These are phyloP conservation scores for Rissa tridactyla DNA, from an alignment of 2,113 vertebrate species.

Conservation along the genomic window DNA sequence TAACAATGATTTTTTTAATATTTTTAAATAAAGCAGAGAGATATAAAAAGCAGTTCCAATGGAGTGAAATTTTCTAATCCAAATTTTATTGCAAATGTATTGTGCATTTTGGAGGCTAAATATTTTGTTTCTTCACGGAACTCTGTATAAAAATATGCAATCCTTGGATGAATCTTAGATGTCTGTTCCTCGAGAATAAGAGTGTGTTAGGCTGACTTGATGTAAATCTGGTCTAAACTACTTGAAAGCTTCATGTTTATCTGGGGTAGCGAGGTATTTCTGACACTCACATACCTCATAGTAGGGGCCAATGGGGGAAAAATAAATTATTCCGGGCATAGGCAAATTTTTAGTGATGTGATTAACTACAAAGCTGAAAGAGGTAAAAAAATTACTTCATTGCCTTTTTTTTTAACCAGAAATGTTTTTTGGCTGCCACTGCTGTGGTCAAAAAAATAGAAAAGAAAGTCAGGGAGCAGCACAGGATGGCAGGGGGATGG, in stretches of 20 bases:
- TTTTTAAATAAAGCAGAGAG: not conserved
- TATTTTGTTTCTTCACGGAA: not conserved
- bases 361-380: not conserved
- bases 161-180: not conserved
- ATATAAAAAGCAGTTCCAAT: not conserved
- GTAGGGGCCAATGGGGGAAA: not conserved
- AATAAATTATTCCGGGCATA: not conserved
- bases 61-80: not conserved
- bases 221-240: not conserved
- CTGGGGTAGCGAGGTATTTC: not conserved
- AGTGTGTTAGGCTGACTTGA: not conserved
- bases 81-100: not conserved
- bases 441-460: not conserved
- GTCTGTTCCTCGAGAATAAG: not conserved
- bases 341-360: not conserved
- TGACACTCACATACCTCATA: not conserved
- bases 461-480: not conserved
- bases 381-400: not conserved
- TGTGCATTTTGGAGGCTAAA: not conserved
- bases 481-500: not conserved
- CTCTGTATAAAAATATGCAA: not conserved
- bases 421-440: not conserved
- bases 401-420: not conserved
- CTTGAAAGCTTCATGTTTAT: not conserved
- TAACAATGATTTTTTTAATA: not conserved